These are phyloP conservation scores for Ephydatia muelleri DNA, from an alignment of 37 sponge, comb jelly and placozoan species.

Conservation along the genomic window DNA sequence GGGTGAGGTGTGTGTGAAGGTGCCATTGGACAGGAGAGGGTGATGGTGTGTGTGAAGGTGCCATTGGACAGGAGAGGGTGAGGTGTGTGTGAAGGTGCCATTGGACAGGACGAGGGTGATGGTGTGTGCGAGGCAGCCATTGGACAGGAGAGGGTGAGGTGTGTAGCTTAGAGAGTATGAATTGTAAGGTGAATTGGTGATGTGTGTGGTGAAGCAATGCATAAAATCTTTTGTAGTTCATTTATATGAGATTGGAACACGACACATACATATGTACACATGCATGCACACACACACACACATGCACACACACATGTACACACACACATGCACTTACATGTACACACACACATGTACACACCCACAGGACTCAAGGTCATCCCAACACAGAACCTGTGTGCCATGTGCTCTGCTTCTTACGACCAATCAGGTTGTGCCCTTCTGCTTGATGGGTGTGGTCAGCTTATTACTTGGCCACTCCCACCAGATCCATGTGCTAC, in stretches of 20 bases:
- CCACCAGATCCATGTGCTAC: slow-evolving; percentile 57
- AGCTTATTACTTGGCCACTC: not conserved
- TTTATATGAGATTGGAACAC: no score
- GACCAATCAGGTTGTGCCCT: slow-evolving; percentile 17
- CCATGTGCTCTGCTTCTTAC: slow-evolving; percentile 44
- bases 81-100: no score
- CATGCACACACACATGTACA: not conserved
- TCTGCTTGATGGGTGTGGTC: not conserved
- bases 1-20: not conserved
- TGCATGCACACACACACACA: slow-evolving; percentile 3
- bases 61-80: no score
- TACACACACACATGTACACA: not conserved
- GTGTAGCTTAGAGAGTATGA: no score
- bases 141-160: no score
- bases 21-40: not conserved
- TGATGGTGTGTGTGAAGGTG: no score
- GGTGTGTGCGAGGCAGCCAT: slow-evolving; percentile 58
- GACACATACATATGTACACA: no score
- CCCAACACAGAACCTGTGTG: not conserved
- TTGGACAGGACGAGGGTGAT: no score
- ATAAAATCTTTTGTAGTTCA: no score
- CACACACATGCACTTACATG: not conserved
- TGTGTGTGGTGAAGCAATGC: no score
- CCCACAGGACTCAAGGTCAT: not conserved
- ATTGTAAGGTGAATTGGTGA: no score